Evolutionary conservation across 2,797 vertebrate species (phyloP), one percentile per base, ranked within the genome.

Genomic region (Sebastes ruberrimus): DNA sequence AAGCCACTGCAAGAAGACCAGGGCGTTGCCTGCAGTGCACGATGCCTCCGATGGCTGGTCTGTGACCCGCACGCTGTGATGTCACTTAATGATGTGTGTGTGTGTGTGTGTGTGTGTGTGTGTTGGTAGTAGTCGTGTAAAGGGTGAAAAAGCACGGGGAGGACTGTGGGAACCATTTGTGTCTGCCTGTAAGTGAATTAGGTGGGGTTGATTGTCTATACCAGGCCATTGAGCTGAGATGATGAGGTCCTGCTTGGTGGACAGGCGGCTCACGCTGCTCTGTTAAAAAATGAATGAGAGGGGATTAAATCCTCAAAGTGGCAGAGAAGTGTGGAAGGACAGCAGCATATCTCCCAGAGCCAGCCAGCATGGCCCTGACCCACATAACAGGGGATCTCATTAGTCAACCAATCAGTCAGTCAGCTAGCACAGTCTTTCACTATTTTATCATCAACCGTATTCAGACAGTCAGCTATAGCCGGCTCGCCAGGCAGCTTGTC

Each of bases 1-100:
- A 46, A 81, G 78, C 67, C 70, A 67, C 83, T 66, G 74, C 80
- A 82, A 88, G 80, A 86, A 83, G 86, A 81, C 3, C 62, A 91
- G 91, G 91, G 90, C 84, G 86, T 92, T 89, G 86, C 74, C 90
- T 86, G 85, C 78, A 70, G 86, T 55, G 73, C 70, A 71, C 23
- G 32, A 63, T 82, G 75, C 74, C 72, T 80, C 76, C n/a, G 60
- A 74, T 63, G 65, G 82, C 76, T 76, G 73, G 57, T 84, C 66
- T 85, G 72, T 89, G 84, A 89, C 87, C 81, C 74, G 4, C 55
- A 62, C 64, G 32, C 68, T 59, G 75, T 91, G 87, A 91, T 89
- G 88, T 90, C 86, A 90, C 81, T 65, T 35, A 4, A 46, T 74
- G 60, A 20, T 76, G 63, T 16, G 56, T 65, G 42, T 49, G 57